phyloP scores from a whole-genome alignment of 2,888 invertebrate genomes.

The Hololepta plana region DNA sequence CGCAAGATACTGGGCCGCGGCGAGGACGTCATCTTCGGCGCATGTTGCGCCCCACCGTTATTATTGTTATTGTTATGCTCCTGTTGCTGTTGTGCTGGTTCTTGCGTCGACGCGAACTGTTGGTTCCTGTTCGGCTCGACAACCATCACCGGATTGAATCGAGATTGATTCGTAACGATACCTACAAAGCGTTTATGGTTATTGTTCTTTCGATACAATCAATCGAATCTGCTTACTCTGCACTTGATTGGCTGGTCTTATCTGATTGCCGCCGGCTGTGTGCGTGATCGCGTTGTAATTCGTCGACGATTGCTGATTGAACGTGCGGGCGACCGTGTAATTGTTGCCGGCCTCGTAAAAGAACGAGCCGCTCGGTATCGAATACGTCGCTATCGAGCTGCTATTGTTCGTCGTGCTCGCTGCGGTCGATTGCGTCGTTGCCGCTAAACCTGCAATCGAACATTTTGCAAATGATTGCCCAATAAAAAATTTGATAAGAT shows the following conservation, averaged over 20 bases:
- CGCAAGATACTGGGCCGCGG: conserved; percentile 73
- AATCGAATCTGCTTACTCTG: conserved; percentile 19
- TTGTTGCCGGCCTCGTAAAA: conserved; percentile 23
- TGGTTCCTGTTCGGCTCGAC: conserved; percentile 20
- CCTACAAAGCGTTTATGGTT: conserved; percentile 8
- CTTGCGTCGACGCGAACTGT: conserved; percentile 4
- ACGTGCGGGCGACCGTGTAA: conserved; percentile 20
- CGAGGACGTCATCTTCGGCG: conserved; percentile 26
- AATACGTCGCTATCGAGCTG: conserved; percentile 22
- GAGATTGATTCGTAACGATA: conserved; percentile 19
- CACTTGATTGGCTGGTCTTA: conserved; percentile 18
- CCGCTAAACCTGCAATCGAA: conserved; percentile 8
- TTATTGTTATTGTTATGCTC: conserved; percentile 11
- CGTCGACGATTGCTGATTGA: too few species aligned
- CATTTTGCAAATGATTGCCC: not conserved
- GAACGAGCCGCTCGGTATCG: conserved; percentile 21
- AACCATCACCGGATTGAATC: conserved; percentile 27
- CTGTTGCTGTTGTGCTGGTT: conserved; percentile 9
- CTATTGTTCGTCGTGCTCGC: too few species aligned
- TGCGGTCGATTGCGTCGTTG: conserved; percentile 15
- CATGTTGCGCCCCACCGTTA: conserved; percentile 8
- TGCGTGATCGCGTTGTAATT: conserved; percentile 19
- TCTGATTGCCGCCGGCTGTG: conserved; percentile 16
- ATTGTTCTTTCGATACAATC: not conserved
- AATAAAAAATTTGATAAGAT: too few species aligned